These are phyloP conservation scores for Cyanistes caeruleus DNA, from an alignment of 2,113 vertebrate genomes.

Conservation along the genomic window DNA sequence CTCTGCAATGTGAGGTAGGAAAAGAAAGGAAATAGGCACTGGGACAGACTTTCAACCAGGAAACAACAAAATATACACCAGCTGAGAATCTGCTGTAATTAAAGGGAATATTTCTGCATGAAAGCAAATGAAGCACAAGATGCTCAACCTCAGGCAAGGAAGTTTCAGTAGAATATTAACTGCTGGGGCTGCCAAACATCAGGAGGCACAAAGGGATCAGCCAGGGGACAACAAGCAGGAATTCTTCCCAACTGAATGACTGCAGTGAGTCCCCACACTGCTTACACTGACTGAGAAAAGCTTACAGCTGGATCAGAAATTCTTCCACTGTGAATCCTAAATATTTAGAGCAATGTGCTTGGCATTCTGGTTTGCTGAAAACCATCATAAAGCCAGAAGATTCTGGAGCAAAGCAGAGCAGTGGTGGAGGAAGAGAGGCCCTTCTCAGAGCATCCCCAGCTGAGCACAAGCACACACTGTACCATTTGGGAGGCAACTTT, in stretches of 20 bases:
- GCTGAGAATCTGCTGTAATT: neutral
- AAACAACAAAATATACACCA: neutral
- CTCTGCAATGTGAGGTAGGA: neutral
- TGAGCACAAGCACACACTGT: constrained; percentile 30
- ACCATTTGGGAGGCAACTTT: constrained; percentile 74
- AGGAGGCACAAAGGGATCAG: neutral
- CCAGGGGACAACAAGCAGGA: neutral
- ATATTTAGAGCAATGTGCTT: neutral
- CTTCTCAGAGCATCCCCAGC: constrained; percentile 36
- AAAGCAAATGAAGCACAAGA: neutral
- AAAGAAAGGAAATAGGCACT: neutral
- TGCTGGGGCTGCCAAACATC: neutral
- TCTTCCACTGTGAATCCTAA: neutral
- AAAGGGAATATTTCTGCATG: neutral
- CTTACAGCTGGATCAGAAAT: neutral
- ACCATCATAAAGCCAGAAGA: neutral
- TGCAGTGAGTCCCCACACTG: neutral
- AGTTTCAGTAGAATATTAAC: neutral
- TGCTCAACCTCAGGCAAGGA: neutral
- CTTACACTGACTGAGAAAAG: neutral
- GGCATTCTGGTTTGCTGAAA: neutral
- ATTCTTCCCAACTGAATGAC: neutral
- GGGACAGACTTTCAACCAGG: neutral
- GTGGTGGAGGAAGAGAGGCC: neutral
- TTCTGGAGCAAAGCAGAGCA: neutral